Conservation (phyloP, 2,888 invertebrate genomes). For the Leptopterna dolabrata region DNA sequence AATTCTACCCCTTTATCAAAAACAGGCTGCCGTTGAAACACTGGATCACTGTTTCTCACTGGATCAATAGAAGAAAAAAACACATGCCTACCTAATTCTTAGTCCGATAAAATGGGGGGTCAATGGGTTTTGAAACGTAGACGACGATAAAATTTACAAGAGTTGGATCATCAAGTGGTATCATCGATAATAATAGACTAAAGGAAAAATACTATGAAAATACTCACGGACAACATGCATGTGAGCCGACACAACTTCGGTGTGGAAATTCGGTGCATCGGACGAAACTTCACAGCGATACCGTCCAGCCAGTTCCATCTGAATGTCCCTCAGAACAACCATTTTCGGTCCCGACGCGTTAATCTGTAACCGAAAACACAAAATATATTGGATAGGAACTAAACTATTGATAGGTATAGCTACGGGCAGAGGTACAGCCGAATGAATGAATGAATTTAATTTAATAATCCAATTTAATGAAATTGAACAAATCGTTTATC, state of each 20-base stretch:
- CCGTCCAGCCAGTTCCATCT: slow-evolving; percentile 76
- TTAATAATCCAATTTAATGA: background rate
- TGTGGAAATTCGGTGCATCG: slow-evolving; percentile 79
- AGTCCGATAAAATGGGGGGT: no score
- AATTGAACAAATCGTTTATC: no score
- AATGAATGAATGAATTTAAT: background rate
- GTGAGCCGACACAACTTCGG: slow-evolving; percentile 74
- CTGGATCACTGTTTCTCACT: no score
- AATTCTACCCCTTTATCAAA: no score
- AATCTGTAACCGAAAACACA: slow-evolving; percentile 70
- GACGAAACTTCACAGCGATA: slow-evolving; percentile 82
- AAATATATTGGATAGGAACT: background rate
- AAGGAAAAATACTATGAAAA: no score
- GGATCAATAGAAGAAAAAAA: no score
- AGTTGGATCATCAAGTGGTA: no score
- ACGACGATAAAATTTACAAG: no score
- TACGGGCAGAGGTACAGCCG: background rate
- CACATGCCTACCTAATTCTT: no score
- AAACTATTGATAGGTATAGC: background rate
- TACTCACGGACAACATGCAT: slow-evolving; percentile 81
- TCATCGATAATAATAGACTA: no score
- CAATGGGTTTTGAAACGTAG: no score
- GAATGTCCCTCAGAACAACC: slow-evolving; percentile 77
- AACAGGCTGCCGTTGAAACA: no score
- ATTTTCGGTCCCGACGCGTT: slow-evolving; percentile 74